Percentiles rank a stretch among this genome's conserved stretches.
These are phyloP conservation scores for Cromileptes altivelis DNA, from an alignment of 2,113 vertebrate species.

Conservation along the genomic window DNA sequence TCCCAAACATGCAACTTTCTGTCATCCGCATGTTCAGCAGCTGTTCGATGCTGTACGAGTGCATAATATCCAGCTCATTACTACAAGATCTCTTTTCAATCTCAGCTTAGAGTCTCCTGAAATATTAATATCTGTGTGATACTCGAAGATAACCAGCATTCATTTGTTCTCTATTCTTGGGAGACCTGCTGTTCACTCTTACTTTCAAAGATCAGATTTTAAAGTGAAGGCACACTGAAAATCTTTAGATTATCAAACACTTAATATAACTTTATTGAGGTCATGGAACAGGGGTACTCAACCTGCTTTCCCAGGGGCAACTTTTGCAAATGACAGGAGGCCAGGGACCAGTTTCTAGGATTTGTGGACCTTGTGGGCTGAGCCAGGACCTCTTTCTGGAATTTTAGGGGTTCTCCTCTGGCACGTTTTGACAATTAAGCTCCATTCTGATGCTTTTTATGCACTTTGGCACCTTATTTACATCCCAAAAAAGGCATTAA, in stretches of 20 bases:
- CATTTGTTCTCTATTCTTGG: conserved; percentile 13
- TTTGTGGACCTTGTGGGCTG: no score
- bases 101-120: conserved; percentile 42
- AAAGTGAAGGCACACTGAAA: not conserved
- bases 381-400: no score
- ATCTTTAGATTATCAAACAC: not conserved
- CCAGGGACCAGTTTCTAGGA: no score
- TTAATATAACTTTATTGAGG: not conserved
- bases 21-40: conserved; percentile 1
- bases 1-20: not conserved
- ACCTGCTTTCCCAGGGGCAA: no score
- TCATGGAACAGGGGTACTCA: not conserved
- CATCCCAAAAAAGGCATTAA: no score
- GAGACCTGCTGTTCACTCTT: not conserved
- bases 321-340: no score
- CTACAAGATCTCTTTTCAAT: conserved; percentile 44
- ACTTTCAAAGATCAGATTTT: conserved; percentile 3
- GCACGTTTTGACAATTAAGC: no score
- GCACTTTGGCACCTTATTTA: no score
- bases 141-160: conserved; percentile 33
- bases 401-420: no score
- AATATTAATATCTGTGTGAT: conserved; percentile 64
- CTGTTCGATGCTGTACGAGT: conserved; percentile 1
- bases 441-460: no score
- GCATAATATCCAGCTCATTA: conserved; percentile 1